Percentiles rank a stretch among this genome's conserved stretches.
Evolutionary conservation across 2,797 vertebrate species (phyloP).

Genomic region (Pampus argenteus): DNA sequence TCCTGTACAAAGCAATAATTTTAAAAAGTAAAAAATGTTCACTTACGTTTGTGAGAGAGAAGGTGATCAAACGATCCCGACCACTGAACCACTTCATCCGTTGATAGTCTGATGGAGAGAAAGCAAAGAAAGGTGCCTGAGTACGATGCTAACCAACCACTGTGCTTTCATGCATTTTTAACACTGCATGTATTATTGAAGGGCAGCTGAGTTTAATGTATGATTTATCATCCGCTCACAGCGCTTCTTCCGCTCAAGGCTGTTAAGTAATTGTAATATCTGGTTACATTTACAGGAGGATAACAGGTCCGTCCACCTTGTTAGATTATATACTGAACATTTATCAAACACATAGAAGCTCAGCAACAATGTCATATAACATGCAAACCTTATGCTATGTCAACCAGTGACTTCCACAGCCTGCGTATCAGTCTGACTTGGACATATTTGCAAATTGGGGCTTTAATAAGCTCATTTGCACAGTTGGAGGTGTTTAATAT

Average conservation of each 20-base stretch:
- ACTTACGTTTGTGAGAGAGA: conserved; percentile 95
- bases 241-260: neutral
- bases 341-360: neutral
- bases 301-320: neutral
- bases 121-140: conserved; percentile 26
- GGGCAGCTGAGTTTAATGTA: conserved; percentile 13
- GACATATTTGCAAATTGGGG: conserved; percentile 1
- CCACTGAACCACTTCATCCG: conserved; percentile 94
- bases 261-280: conserved; percentile 12
- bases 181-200: conserved; percentile 49
- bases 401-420: too few species aligned
- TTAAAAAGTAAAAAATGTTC: conserved; percentile 7
- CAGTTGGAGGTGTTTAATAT: neutral
- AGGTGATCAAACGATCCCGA: conserved; percentile 94
- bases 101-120: conserved; percentile 86
- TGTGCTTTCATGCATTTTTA: conserved; percentile 42
- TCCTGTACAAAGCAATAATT: neutral
- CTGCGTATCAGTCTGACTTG: too few species aligned
- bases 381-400: neutral
- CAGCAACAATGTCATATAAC: neutral
- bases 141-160: conserved; percentile 14
- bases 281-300: neutral
- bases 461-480: neutral
- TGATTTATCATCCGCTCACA: conserved; percentile 25
- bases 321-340: neutral